Conservation (phyloP, 2,113 vertebrate genomes). For the Phylloscopus whistleri region DNA sequence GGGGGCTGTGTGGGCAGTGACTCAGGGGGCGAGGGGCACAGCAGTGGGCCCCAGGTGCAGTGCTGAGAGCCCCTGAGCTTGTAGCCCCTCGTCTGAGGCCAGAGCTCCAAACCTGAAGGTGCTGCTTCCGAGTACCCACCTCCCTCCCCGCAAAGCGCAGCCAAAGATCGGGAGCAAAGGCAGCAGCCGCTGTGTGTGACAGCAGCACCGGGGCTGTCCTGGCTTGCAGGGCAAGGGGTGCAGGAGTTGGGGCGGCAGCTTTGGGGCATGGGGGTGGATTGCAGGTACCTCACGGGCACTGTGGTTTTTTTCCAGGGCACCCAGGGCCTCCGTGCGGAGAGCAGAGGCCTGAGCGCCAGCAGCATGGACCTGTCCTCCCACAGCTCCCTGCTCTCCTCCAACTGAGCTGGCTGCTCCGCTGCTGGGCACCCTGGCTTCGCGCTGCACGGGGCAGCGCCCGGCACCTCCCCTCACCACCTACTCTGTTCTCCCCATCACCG, state of each 20-base stretch:
- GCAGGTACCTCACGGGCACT: not conserved
- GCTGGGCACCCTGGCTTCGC: not conserved
- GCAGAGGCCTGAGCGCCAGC: conserved; percentile 68
- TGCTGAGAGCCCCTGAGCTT: not conserved
- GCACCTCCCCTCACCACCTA: not conserved
- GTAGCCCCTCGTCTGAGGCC: not conserved
- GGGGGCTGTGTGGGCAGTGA: accelerated
- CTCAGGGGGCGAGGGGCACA: accelerated
- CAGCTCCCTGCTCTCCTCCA: conserved; percentile 66
- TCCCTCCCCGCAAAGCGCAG: not conserved
- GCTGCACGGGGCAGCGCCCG: not conserved
- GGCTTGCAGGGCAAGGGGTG: not conserved
- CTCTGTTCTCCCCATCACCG: not conserved
- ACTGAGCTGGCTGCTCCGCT: not conserved
- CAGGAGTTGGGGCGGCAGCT: not conserved
- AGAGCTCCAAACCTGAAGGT: not conserved
- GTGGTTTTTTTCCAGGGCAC: conserved; percentile 52
- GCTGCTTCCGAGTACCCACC: not conserved
- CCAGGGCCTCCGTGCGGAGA: conserved; percentile 52
- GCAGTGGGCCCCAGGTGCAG: accelerated
- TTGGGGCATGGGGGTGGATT: accelerated
- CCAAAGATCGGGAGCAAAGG: not conserved
- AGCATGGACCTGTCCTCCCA: conserved; percentile 70
- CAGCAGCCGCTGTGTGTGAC: accelerated
- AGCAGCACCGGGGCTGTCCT: accelerated